Conservation (phyloP, 2,888 invertebrate genomes). For the Timema podura region DNA sequence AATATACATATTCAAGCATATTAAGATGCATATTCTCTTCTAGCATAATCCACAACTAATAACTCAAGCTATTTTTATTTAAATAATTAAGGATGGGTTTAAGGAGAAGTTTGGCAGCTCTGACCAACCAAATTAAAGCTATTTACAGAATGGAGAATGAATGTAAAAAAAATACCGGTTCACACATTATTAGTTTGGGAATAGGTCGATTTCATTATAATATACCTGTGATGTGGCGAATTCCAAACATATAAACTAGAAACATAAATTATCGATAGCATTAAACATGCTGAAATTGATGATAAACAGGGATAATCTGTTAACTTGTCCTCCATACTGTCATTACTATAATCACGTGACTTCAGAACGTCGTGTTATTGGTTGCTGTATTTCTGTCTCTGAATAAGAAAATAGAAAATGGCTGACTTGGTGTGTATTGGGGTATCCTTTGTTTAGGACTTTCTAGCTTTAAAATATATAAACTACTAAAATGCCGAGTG, state of each 20-base stretch:
- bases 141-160: constrained; percentile 3
- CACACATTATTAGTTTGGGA: not conserved
- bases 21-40: too few species aligned
- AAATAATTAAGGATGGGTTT: constrained; percentile 2
- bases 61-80: not conserved
- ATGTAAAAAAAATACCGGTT: not conserved
- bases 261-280: constrained; percentile 75
- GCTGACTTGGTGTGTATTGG: constrained; percentile 71
- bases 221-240: constrained; percentile 65
- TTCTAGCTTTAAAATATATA: constrained; percentile 33
- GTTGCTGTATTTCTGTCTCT: constrained; percentile 24
- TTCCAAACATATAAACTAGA: constrained; percentile 87
- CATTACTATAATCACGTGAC: constrained; percentile 44
- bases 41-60: not conserved
- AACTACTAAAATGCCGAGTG: constrained; percentile 78
- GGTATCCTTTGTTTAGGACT: constrained; percentile 76
- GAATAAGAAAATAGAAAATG: constrained; percentile 64
- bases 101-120: too few species aligned
- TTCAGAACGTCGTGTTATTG: constrained; percentile 35
- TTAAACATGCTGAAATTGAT: constrained; percentile 68
- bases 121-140: not conserved
- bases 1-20: too few species aligned
- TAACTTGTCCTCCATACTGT: constrained; percentile 43
- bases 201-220: not conserved
- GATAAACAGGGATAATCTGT: constrained; percentile 50